Conservation (phyloP, 2,113 vertebrate species). For the Heteronetta atricapilla region DNA sequence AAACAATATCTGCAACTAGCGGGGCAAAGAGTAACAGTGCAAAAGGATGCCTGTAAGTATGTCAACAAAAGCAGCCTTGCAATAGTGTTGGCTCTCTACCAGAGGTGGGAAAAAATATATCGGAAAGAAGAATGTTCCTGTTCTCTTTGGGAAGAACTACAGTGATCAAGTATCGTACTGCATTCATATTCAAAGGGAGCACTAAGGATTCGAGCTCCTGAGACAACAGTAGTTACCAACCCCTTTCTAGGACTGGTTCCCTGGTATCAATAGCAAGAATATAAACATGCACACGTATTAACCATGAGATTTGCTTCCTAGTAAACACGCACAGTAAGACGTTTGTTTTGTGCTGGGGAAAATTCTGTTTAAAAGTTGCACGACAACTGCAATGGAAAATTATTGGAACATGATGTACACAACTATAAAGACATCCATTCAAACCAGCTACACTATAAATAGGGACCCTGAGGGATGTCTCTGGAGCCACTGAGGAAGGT, state of each 20-base stretch:
- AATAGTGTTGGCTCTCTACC: not conserved
- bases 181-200: not conserved
- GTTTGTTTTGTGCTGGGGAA: not conserved
- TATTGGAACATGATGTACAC: not conserved
- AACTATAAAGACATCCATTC: not conserved
- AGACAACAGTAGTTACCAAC: not conserved
- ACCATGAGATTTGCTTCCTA: not conserved
- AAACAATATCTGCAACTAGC: not conserved
- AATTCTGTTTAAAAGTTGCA: not conserved
- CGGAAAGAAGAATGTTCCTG: not conserved
- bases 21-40: not conserved
- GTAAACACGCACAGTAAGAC: not conserved
- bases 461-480: not conserved
- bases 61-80: not conserved
- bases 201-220: not conserved
- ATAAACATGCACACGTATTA: not conserved
- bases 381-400: not conserved
- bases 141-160: slow-evolving; percentile 9
- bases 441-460: not conserved
- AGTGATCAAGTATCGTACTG: not conserved
- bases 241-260: not conserved
- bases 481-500: not conserved
- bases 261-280: not conserved
- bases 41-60: not conserved
- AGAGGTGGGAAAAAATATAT: not conserved